Percentiles rank a stretch among this genome's conserved stretches.
phyloP scores from a whole-genome alignment of 2,888 invertebrate genomes.

The Tetanocera ferruginea region DNA sequence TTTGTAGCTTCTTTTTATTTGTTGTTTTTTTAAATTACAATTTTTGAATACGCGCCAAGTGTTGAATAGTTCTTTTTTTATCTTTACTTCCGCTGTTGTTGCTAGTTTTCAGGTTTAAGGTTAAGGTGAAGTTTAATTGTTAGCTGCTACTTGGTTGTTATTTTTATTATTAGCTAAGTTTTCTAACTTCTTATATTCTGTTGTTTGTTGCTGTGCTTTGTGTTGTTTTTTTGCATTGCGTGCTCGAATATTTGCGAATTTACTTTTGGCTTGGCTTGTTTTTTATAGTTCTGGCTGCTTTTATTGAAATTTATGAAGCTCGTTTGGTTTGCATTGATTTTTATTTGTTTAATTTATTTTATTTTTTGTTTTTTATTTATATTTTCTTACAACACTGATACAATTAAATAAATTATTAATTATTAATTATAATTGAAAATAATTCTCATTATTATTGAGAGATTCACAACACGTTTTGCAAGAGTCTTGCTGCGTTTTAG shows the following conservation, averaged over 20 bases:
- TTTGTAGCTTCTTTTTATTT: neutral
- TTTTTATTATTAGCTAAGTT: constrained; percentile 16
- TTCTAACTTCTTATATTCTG: constrained; percentile 33
- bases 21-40: neutral
- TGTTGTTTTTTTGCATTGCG: constrained; percentile 31
- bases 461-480: constrained; percentile 46
- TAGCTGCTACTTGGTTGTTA: constrained; percentile 28
- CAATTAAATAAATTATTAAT: neutral
- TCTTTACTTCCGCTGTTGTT: constrained; percentile 29
- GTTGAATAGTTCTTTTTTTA: constrained; percentile 33
- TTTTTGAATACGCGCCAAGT: constrained; percentile 44
- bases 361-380: neutral
- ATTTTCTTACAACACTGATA: neutral
- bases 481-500: constrained; percentile 10
- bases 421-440: constrained; percentile 17
- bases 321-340: constrained; percentile 34
- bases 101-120: constrained; percentile 47
- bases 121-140: constrained; percentile 62
- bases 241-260: constrained; percentile 30
- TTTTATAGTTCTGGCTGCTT: neutral
- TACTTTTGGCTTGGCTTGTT: constrained; percentile 17
- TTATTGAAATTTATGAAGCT: constrained; percentile 35
- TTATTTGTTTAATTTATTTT: neutral
- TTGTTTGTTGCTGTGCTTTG: constrained; percentile 25
- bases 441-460: neutral